A percentile compares a stretch with the other conserved stretches of the same genome.
phyloP scores from a whole-genome alignment of 1,140 invertebrate genomes.

The Drosophila pseudoobscura region DNA sequence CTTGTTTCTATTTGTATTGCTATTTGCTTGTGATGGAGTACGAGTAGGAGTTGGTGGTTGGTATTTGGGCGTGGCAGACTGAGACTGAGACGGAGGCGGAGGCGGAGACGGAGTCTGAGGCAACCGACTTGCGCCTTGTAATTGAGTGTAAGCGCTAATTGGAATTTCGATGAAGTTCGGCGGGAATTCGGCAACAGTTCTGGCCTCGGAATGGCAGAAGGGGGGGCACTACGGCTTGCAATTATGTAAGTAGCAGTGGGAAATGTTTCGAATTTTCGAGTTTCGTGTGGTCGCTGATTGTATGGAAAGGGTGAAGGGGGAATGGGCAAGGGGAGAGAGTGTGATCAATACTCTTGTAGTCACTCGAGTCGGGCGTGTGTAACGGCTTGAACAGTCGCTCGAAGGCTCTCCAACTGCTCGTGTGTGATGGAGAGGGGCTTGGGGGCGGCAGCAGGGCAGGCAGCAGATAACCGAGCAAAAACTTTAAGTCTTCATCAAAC shows the following conservation, averaged over 20 bases:
- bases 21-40: conserved; percentile 28
- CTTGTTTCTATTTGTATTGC: conserved; percentile 60
- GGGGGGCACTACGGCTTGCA: conserved; percentile 44
- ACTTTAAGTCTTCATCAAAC: conserved; percentile 31
- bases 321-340: conserved; percentile 19
- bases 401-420: conserved; percentile 9
- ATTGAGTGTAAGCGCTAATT: conserved; percentile 80
- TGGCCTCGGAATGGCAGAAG: conserved; percentile 9
- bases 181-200: conserved; percentile 68
- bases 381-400: conserved; percentile 30
- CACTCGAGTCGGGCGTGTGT: conserved; percentile 61
- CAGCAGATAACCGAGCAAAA: conserved; percentile 38
- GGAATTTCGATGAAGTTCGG: conserved; percentile 80
- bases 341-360: conserved; percentile 65
- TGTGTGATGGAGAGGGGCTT: background rate
- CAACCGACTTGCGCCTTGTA: conserved; percentile 60
- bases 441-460: background rate
- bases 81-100: background rate
- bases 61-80: conserved; percentile 50
- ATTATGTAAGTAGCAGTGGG: conserved; percentile 78
- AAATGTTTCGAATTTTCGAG: conserved; percentile 79
- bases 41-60: conserved; percentile 12
- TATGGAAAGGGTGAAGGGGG: background rate
- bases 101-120: too few relatives aligned
- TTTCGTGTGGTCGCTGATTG: conserved; percentile 70